Conservation (phyloP, 1,140 invertebrate genomes). For the Calliphora vicina region DNA sequence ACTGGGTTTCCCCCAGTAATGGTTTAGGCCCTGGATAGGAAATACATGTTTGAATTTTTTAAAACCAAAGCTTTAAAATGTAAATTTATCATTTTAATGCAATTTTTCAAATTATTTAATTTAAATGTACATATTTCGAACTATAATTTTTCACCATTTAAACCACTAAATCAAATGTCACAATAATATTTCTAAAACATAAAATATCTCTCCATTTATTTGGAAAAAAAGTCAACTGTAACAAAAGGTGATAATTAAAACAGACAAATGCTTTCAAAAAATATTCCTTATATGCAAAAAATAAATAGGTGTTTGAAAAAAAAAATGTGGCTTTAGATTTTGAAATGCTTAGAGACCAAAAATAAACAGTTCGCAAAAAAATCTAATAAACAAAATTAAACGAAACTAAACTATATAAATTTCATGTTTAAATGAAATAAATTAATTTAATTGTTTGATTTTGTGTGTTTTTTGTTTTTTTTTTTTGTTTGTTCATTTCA, state of each 20-base stretch:
- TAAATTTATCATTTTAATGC: too few species aligned
- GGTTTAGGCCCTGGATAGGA: too few species aligned
- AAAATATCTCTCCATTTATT: too few species aligned
- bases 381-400: not conserved
- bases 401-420: not conserved
- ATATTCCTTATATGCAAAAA: not conserved
- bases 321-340: not conserved
- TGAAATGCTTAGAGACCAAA: not conserved
- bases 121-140: too few species aligned
- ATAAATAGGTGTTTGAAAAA: not conserved
- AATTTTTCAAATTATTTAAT: too few species aligned
- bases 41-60: too few species aligned
- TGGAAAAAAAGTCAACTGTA: too few species aligned
- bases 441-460: constrained; percentile 4
- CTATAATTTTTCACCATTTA: too few species aligned
- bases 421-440: not conserved
- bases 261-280: not conserved
- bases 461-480: not conserved
- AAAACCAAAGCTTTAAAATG: too few species aligned
- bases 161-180: too few species aligned
- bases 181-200: too few species aligned
- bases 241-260: not conserved
- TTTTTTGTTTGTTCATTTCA: constrained; percentile 12
- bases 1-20: too few species aligned
- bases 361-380: not conserved